phyloP scores from a whole-genome alignment of 2,797 vertebrate species.

The Forpus xanthops region DNA sequence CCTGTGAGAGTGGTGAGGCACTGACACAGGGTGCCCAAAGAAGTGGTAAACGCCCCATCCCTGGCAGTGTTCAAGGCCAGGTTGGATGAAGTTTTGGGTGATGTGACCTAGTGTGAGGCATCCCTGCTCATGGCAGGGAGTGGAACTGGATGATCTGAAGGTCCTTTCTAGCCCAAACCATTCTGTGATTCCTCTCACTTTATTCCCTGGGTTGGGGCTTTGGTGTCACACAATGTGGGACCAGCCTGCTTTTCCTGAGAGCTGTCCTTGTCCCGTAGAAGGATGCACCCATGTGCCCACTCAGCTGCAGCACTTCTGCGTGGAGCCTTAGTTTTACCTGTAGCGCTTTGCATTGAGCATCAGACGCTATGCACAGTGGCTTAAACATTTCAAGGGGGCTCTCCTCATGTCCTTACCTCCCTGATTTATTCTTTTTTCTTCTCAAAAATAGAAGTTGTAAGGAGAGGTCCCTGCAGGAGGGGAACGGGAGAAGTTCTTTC shows the following conservation, averaged over 20 bases:
- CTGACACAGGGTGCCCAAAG: not conserved
- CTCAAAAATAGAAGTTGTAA: not conserved
- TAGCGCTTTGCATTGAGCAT: not conserved
- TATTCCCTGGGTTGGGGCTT: not conserved
- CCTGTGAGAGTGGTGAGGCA: not conserved
- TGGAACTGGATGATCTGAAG: not conserved
- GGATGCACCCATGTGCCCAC: fast-evolving
- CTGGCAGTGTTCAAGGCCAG: not conserved
- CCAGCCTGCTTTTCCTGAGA: not conserved
- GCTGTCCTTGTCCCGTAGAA: not conserved
- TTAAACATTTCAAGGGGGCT: not conserved
- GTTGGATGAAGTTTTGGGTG: not conserved
- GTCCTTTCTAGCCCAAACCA: not conserved
- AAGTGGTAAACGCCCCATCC: not conserved
- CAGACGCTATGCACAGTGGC: not conserved
- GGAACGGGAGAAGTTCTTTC: not conserved
- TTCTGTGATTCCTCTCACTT: not conserved
- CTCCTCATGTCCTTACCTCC: not conserved
- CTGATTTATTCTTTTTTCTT: not conserved
- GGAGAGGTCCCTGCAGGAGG: not conserved
- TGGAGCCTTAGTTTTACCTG: not conserved
- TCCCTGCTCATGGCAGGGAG: not conserved
- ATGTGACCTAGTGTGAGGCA: not conserved
- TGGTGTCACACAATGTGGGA: not conserved
- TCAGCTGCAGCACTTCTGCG: fast-evolving